phyloP scores from a whole-genome alignment of 2,888 invertebrate genomes.

The Diaphora mendica region DNA sequence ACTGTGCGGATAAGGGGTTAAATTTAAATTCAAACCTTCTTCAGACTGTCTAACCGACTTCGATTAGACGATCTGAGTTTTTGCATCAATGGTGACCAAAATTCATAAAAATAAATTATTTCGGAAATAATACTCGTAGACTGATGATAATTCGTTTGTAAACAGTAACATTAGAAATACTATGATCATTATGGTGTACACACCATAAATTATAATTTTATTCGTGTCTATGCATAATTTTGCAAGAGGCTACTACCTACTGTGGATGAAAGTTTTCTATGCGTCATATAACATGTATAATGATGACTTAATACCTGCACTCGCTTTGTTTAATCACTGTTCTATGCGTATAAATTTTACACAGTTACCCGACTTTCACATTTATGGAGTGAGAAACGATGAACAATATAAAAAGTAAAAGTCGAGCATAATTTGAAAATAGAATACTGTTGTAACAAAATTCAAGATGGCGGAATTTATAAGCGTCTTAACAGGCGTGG shows the following conservation, averaged over 20 bases:
- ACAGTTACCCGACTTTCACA: constrained; percentile 33
- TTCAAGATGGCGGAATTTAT: constrained; percentile 26
- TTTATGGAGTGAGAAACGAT: constrained; percentile 34
- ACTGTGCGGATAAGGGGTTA: neutral
- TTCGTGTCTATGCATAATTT: constrained; percentile 10
- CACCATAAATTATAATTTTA: neutral
- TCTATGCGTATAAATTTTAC: constrained; percentile 20
- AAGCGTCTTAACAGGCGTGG: neutral
- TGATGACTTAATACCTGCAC: constrained; percentile 29
- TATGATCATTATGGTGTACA: neutral
- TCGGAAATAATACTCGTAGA: neutral
- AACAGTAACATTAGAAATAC: neutral
- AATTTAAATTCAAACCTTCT: neutral
- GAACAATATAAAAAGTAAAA: constrained; percentile 40
- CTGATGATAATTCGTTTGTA: neutral
- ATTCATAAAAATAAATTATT: neutral
- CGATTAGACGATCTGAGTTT: neutral
- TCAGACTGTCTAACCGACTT: neutral
- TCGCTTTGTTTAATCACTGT: constrained; percentile 40
- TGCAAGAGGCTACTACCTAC: neutral
- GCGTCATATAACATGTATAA: constrained; percentile 33
- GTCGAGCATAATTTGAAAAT: constrained; percentile 20
- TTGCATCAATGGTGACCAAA: neutral
- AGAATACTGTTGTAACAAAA: constrained; percentile 21
- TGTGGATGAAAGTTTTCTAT: constrained; percentile 18